phyloP scores from a whole-genome alignment of 1,140 invertebrate species.

The Amphibalanus amphitrite region DNA sequence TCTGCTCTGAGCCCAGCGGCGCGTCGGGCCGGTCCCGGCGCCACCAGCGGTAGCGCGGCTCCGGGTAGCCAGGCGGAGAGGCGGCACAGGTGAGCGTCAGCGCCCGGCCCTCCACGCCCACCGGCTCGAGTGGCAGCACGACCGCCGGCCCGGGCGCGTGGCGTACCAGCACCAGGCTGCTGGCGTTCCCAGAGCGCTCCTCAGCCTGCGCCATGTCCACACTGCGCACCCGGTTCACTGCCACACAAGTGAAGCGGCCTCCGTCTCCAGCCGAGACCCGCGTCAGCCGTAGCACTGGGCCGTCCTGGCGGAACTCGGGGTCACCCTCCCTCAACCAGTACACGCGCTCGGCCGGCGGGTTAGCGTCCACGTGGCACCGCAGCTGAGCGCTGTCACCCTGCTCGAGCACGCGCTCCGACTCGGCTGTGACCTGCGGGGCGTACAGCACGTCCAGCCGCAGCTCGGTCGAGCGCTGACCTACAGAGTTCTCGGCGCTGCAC shows the following conservation, averaged over 20 bases:
- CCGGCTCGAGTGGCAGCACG: constrained; percentile 62
- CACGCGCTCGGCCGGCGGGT: constrained; percentile 55
- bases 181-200: constrained; percentile 45
- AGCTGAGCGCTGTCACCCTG: constrained; percentile 65
- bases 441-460: constrained; percentile 69
- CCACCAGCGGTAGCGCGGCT: constrained; percentile 66
- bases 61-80: constrained; percentile 70
- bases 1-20: constrained; percentile 50
- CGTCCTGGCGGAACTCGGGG: constrained; percentile 59
- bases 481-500: constrained; percentile 65
- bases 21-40: constrained; percentile 39
- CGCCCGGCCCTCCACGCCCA: constrained; percentile 61
- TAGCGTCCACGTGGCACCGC: constrained; percentile 68
- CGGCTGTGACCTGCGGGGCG: constrained; percentile 44
- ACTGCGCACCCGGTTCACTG: constrained; percentile 38
- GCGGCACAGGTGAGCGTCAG: constrained; percentile 71
- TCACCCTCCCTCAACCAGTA: constrained; percentile 74
- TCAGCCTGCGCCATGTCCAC: constrained; percentile 45
- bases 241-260: constrained; percentile 69
- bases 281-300: constrained; percentile 49
- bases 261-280: constrained; percentile 59
- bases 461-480: constrained; percentile 55
- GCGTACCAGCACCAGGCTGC: constrained; percentile 59
- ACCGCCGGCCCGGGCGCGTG: constrained; percentile 68
- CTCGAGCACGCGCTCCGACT: constrained; percentile 44